Conservation (phyloP, 2,888 invertebrate species). For the Micropterix aruncella region DNA sequence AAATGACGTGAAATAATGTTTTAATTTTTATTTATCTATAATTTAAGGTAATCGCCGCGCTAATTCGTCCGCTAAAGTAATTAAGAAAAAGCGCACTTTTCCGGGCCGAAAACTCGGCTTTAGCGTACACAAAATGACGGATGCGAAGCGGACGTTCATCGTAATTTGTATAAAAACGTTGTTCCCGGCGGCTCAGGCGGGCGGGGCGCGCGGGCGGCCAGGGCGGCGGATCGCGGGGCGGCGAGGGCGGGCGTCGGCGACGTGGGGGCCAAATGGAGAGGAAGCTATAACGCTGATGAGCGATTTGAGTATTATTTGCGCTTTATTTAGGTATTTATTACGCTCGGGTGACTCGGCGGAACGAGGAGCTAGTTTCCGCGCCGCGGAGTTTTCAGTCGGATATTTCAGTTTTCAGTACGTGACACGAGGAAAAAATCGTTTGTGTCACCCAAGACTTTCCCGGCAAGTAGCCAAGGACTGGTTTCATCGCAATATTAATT, state of each 20-base stretch:
- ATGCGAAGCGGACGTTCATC: constrained; percentile 8
- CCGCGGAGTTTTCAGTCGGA: too few species aligned
- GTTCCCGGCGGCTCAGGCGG: not conserved
- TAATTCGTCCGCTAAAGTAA: too few species aligned
- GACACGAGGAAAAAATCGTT: too few species aligned
- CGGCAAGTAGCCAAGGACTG: too few species aligned
- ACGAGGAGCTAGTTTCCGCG: too few species aligned
- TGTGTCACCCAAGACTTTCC: too few species aligned
- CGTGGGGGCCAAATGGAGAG: constrained; percentile 18
- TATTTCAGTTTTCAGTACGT: too few species aligned
- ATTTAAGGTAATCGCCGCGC: too few species aligned
- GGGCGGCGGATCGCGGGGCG: constrained; percentile 6
- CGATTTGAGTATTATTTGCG: constrained; percentile 54
- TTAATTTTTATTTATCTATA: too few species aligned
- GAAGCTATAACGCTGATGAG: constrained; percentile 30
- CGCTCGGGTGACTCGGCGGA: constrained; percentile 41
- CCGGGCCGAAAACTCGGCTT: constrained; percentile 11
- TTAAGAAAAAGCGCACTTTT: too few species aligned
- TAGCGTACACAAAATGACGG: constrained; percentile 6
- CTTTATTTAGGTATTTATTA: constrained; percentile 51
- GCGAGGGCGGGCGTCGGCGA: constrained; percentile 5
- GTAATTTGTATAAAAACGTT: not conserved
- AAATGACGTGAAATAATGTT: too few species aligned
- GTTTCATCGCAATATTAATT: too few species aligned
- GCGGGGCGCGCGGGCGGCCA: constrained; percentile 11